phyloP scores from a whole-genome alignment of 2,888 invertebrate species.

The Stenotaenia linearis region DNA sequence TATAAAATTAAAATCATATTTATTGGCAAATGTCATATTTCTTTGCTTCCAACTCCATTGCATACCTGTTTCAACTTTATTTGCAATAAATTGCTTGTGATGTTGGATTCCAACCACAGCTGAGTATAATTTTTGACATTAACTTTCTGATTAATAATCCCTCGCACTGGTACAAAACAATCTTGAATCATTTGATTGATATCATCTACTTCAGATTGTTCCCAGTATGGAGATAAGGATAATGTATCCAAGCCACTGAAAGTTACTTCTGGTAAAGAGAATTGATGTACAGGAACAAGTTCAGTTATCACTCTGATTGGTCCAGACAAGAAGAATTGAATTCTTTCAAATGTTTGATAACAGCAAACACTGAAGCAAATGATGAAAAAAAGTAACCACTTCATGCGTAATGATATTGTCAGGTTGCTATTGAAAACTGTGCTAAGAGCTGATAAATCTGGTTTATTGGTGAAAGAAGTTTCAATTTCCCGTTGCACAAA shows the following conservation, averaged over 20 bases:
- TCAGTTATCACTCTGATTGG: not conserved
- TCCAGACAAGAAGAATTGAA: not conserved
- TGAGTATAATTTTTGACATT: not conserved
- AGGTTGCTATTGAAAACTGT: no score
- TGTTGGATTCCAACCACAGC: not conserved
- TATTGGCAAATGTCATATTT: no score
- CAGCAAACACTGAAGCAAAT: no score
- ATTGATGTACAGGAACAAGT: not conserved
- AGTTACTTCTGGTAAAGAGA: not conserved
- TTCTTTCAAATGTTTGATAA: no score
- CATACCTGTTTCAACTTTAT: not conserved
- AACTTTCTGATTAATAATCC: not conserved
- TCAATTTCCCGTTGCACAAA: no score
- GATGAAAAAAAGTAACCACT: no score
- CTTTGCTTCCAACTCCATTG: no score
- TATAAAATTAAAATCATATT: no score
- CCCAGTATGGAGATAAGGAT: not conserved
- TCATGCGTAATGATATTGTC: no score
- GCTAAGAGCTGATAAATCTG: no score
- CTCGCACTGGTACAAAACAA: not conserved
- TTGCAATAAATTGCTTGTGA: not conserved
- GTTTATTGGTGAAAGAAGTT: no score
- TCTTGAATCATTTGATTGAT: not conserved
- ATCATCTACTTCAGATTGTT: not conserved
- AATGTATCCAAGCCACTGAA: not conserved